phyloP scores from a whole-genome alignment of 2,888 invertebrate genomes.

The Caenorhabditis virilis region DNA sequence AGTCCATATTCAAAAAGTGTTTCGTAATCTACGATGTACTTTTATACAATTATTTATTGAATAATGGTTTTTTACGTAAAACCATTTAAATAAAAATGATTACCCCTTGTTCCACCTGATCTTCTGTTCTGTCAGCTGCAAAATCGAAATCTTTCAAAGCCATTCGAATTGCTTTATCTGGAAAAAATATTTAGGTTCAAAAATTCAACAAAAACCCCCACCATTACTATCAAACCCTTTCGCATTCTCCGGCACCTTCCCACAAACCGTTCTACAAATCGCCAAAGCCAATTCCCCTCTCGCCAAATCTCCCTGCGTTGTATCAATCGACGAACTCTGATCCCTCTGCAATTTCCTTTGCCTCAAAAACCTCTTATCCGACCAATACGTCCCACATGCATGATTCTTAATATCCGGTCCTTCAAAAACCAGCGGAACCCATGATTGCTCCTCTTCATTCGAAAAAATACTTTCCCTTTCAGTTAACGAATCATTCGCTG shows the following conservation, averaged over 20 bases:
- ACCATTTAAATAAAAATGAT: neutral
- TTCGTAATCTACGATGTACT: no score
- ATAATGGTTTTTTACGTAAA: neutral
- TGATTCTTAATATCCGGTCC: constrained; percentile 25
- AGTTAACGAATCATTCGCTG: no score
- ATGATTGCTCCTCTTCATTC: constrained; percentile 24
- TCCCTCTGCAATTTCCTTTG: constrained; percentile 36
- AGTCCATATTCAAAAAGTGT: no score
- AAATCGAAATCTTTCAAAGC: constrained; percentile 15
- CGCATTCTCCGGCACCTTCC: neutral
- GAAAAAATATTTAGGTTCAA: no score
- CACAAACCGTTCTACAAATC: constrained; percentile 12
- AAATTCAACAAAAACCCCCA: no score
- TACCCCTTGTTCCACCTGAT: neutral
- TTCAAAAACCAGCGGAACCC: constrained; percentile 39
- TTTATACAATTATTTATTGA: no score
- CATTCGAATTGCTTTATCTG: constrained; percentile 16
- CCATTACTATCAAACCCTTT: neutral
- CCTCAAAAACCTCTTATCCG: constrained; percentile 45
- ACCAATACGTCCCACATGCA: constrained; percentile 41
- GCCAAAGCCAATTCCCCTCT: constrained; percentile 39
- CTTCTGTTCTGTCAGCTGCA: neutral
- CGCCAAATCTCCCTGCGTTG: constrained; percentile 33
- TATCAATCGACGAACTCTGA: constrained; percentile 20
- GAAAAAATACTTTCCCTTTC: no score